These are phyloP conservation scores for Xestobium rufovillosum DNA, from an alignment of 2,888 invertebrate species.

Conservation along the genomic window DNA sequence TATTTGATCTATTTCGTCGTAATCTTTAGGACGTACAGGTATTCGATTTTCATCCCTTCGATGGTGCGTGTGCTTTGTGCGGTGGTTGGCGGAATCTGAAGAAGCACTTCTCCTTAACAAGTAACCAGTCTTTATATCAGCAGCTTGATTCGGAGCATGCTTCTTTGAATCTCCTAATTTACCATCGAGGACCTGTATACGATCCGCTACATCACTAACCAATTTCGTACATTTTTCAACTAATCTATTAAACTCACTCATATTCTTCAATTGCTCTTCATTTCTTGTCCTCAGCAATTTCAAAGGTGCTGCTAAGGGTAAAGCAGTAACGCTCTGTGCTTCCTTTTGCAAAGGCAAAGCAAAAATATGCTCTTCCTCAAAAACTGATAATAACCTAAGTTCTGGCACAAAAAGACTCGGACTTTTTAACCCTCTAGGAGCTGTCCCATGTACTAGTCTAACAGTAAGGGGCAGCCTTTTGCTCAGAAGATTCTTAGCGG, in stretches of 20 bases:
- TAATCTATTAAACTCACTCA: conserved; percentile 62
- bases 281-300: conserved; percentile 78
- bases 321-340: conserved; percentile 66
- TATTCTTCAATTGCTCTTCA: conserved; percentile 66
- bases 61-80: conserved; percentile 46
- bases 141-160: conserved; percentile 43
- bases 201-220: conserved; percentile 68
- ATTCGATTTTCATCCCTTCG: conserved; percentile 55
- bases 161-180: conserved; percentile 60
- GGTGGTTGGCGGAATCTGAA: conserved; percentile 59
- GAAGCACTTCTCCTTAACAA: conserved; percentile 71
- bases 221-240: conserved; percentile 70
- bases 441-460: conserved; percentile 82
- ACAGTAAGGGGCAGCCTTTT: conserved; percentile 91
- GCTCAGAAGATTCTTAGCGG: conserved; percentile 77
- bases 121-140: conserved; percentile 55
- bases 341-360: conserved; percentile 77
- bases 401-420: conserved; percentile 78
- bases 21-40: conserved; percentile 62
- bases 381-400: conserved; percentile 71
- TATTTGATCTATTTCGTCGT: conserved; percentile 94
- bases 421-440: conserved; percentile 76
- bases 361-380: conserved; percentile 80
- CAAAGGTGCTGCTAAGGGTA: conserved; percentile 79
- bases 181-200: conserved; percentile 73